Evolutionary conservation across 2,113 vertebrate species (phyloP).

Genomic region (Holacanthus passer): DNA sequence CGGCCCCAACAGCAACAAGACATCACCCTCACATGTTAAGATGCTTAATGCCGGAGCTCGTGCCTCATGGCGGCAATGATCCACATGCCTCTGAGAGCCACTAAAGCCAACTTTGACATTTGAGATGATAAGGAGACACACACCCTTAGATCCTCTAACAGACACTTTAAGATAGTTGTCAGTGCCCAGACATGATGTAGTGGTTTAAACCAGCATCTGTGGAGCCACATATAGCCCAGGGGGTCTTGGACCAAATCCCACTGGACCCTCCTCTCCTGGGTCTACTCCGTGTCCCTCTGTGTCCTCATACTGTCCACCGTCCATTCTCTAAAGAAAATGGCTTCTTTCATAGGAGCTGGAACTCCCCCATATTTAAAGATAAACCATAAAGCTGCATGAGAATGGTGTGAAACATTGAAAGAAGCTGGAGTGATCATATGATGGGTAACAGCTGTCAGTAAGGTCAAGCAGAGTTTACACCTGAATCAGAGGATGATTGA

Average conservation of each 20-base stretch:
- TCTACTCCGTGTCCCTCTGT: constrained; percentile 13
- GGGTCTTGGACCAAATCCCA: constrained; percentile 34
- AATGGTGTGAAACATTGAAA: constrained; percentile 22
- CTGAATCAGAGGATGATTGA: constrained; percentile 30
- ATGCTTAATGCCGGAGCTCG: constrained; percentile 39
- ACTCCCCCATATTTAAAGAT: neutral
- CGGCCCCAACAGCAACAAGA: constrained; percentile 64
- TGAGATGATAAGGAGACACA: constrained; percentile 66
- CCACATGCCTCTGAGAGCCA: constrained; percentile 69
- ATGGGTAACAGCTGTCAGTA: constrained; percentile 34
- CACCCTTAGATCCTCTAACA: constrained; percentile 50
- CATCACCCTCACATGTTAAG: constrained; percentile 60
- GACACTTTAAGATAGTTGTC: constrained; percentile 64
- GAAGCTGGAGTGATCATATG: neutral
- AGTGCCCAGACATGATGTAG: constrained; percentile 66
- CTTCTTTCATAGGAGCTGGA: neutral
- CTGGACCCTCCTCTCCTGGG: constrained; percentile 2
- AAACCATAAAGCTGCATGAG: constrained; percentile 7
- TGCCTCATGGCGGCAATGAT: constrained; percentile 55
- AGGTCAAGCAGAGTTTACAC: constrained; percentile 47
- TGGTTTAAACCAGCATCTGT: constrained; percentile 47
- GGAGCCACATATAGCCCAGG: constrained; percentile 34
- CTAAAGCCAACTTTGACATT: constrained; percentile 74
- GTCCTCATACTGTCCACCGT: constrained; percentile 14
- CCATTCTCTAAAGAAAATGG: constrained; percentile 6